Base-by-base conservation (phyloP, 2,113 vertebrate genomes). In the Poecilia latipinna region DNA sequence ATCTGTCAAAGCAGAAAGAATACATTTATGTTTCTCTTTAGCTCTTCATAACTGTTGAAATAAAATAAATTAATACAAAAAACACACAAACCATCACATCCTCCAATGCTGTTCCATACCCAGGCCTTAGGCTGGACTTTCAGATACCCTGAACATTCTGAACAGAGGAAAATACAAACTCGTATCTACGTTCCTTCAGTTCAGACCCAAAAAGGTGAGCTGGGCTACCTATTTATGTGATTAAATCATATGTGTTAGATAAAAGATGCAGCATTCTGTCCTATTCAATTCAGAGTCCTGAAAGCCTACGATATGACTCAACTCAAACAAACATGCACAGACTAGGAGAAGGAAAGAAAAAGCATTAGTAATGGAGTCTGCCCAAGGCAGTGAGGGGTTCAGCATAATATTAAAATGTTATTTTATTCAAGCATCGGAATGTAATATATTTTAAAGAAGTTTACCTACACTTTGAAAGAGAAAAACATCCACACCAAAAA, bases 211-310 rank as follows among this genome's bases (percentile, higher is more conserved):
- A 48, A 65, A 80, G 65, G 75, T 85, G 78, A 85, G 77, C 61
- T 31, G 29, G 12, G 26, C 57, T 65, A 42, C 85, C 68, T 82
- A 83, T 92, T 88, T 85, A 74, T 86, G 73, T 85, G 86, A 90
- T 90, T 89, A 87, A 92, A 88, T 91, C 87, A 84, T 80, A 73
- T 75, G 65, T 76, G 76, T 68, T 65, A 84, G 48, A 70, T 82
- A 76, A 70, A 88, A 75, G 61, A 87, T 75, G 80, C 82, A 71
- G 39, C 60, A 87, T 88, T 87, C 82, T 81, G 85, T 74, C 85
- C 78, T 73, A 80, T 82, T 82, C 77, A 65, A 78, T 64, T 72
- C 48, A 68, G 61, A 82, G 64, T 61, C 28, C 68, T 77, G 70
- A 69, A 67, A 74, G 74, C 79, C 84, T 65, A 65, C 66, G 51